Evolutionary conservation across 2,888 invertebrate species (phyloP).

Genomic region (Tiphia femorata): DNA sequence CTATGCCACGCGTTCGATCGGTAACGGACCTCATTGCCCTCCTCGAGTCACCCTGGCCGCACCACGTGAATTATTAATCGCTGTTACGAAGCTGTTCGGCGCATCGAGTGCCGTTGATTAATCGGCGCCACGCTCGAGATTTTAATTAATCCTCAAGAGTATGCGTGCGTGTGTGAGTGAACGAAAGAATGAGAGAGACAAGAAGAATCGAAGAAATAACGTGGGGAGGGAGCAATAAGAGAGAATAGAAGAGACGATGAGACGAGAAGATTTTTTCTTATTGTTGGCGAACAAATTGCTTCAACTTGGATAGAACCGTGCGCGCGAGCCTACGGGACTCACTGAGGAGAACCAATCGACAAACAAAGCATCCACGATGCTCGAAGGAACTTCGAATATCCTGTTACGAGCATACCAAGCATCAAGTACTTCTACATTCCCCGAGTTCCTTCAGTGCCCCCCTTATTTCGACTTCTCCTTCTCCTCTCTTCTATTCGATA

Average conservation of each 20-base stretch:
- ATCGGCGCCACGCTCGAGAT: slow-evolving; percentile 55
- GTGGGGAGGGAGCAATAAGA: too few species aligned
- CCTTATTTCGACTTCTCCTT: too few species aligned
- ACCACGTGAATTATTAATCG: slow-evolving; percentile 55
- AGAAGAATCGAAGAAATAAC: too few species aligned
- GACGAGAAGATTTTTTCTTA: background rate
- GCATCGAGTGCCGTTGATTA: slow-evolving; percentile 58
- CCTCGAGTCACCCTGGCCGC: background rate
- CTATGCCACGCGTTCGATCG: too few species aligned
- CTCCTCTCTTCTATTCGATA: too few species aligned
- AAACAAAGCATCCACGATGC: slow-evolving; percentile 44
- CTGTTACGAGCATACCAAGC: slow-evolving; percentile 25
- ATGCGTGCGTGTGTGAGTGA: slow-evolving; percentile 18
- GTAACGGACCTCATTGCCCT: background rate
- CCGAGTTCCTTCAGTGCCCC: slow-evolving; percentile 24
- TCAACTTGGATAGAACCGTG: slow-evolving; percentile 35
- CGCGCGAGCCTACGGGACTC: too few species aligned
- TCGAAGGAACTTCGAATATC: slow-evolving; percentile 43
- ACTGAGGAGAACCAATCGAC: slow-evolving; percentile 35
- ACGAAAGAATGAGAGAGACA: slow-evolving; percentile 7
- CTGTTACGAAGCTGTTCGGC: slow-evolving; percentile 45
- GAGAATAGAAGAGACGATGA: slow-evolving; percentile 2
- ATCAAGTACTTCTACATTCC: slow-evolving; percentile 32
- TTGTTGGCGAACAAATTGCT: slow-evolving; percentile 41
- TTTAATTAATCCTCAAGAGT: slow-evolving; percentile 55